Conservation (phyloP, 2,888 invertebrate genomes). For the Sycophila texana region DNA sequence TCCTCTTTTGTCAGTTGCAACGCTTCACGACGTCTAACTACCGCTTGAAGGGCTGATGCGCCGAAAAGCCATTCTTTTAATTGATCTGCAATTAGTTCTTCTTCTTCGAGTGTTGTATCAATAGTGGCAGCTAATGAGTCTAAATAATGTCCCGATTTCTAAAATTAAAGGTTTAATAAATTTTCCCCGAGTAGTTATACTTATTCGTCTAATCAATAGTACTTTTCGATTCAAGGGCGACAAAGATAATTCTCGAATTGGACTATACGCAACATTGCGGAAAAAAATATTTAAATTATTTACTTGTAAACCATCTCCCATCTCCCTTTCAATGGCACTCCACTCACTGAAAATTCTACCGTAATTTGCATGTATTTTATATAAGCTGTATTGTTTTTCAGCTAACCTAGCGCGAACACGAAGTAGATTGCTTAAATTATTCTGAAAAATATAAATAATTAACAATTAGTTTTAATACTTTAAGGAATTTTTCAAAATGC, state of each 20-base stretch:
- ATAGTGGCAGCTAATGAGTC: slow-evolving; percentile 85
- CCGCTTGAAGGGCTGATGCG: slow-evolving; percentile 84
- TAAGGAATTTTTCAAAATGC: no score
- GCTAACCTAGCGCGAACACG: slow-evolving; percentile 81
- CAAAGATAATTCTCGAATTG: no score
- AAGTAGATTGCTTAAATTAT: slow-evolving; percentile 74
- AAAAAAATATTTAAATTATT: slow-evolving; percentile 20
- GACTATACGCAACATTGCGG: no score
- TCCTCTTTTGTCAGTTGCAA: slow-evolving; percentile 84
- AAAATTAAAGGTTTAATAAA: slow-evolving; percentile 49
- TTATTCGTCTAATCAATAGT: no score
- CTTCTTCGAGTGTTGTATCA: slow-evolving; percentile 86
- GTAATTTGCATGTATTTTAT: slow-evolving; percentile 88
- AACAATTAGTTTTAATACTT: not conserved
- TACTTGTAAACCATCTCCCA: slow-evolving; percentile 86
- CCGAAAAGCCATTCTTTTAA: slow-evolving; percentile 89
- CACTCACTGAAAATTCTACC: slow-evolving; percentile 90
- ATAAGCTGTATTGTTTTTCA: slow-evolving; percentile 85
- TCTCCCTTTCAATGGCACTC: slow-evolving; percentile 88
- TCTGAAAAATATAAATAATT: slow-evolving; percentile 75
- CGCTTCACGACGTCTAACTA: slow-evolving; percentile 85
- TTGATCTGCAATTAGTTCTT: slow-evolving; percentile 89
- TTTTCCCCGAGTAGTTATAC: no score
- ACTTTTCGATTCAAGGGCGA: no score
- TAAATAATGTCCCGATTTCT: slow-evolving; percentile 80